These are phyloP conservation scores for Anableps anableps DNA, from an alignment of 2,797 vertebrate genomes.

Conservation along the genomic window DNA sequence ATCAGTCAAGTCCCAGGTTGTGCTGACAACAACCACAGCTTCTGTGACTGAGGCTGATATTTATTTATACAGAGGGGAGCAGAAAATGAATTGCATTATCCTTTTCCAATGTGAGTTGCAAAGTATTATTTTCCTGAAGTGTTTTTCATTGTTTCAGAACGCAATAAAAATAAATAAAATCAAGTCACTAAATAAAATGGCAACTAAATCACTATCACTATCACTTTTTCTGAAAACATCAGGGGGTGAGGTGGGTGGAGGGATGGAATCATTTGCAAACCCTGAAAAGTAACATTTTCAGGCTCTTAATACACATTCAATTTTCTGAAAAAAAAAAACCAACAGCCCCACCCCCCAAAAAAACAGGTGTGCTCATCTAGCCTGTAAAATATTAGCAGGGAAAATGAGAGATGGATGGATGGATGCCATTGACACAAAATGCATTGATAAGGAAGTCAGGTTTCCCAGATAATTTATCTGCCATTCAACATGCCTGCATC, in stretches of 20 bases:
- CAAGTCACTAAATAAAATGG: neutral
- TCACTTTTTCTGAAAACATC: neutral
- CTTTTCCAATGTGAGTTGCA: conserved; percentile 1
- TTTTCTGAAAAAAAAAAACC: neutral
- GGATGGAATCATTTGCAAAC: neutral
- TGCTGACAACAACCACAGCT: conserved; percentile 1
- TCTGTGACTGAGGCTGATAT: neutral
- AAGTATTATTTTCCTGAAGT: conserved; percentile 1
- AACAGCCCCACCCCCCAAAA: too few relatives aligned
- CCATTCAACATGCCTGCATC: neutral
- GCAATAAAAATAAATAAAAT: neutral
- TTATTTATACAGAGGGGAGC: neutral
- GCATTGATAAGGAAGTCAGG: neutral
- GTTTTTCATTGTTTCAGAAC: neutral
- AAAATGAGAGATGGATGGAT: neutral
- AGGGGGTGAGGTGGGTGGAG: neutral
- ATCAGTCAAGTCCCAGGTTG: conserved; percentile 2
- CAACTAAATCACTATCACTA: neutral
- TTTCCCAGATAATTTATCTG: neutral
- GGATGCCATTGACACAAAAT: neutral
- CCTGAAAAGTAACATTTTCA: neutral
- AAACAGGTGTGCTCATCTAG: neutral
- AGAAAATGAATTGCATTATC: conserved; percentile 3
- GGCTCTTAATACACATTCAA: neutral
- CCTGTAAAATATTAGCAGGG: neutral